Base-by-base conservation (phyloP, 2,113 vertebrate genomes). In the Neopipo cinnamomea region DNA sequence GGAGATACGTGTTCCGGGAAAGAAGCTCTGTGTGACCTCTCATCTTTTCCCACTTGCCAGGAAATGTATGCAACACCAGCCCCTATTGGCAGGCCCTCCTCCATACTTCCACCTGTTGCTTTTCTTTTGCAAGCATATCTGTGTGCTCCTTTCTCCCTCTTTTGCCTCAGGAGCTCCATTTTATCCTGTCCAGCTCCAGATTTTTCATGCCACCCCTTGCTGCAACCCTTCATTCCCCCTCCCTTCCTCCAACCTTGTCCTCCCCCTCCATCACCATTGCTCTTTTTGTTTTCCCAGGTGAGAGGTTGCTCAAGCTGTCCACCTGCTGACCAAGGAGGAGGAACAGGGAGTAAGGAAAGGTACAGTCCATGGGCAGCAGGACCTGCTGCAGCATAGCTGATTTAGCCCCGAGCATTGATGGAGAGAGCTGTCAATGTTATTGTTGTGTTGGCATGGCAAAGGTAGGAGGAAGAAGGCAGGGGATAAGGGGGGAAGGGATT, bases 391-490 rank as follows among this genome's bases (percentile, higher is more conserved):
- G 59, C 56, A 55, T 31, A 70, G 52, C 28, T 63, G 55, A 24
- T 83, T 85, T 65, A 75, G 31, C 23, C 41, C 24, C 0, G 1
- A 41, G 37, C 0, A 0, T 33, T 67, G 91, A 88, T 71, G 83
- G 88, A 93, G 75, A 50, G 42, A 25, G 63, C 52, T 93, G 75
- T 74, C 85, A 77, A 7, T 3, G 0, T 31, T 58, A 30, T 37
- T 83, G 44, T 56, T 68, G 50, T 80, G 79, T 73, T 95, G 75
- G 83, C 79, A 74, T 63, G 91, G 92, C 63, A 88, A 94, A 95
- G 83, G 79, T 80, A 46, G 78, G 88, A 91, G 75, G 66, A 28
- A 94, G 68, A 33, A 66, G 22, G 86, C 61, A 89, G 16, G 17
- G 31, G 14, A n/a, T 78, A 9, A 11, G 4, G 9, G 42, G 46